phyloP scores from a whole-genome alignment of 2,888 invertebrate genomes.

The Panorpa germanica region DNA sequence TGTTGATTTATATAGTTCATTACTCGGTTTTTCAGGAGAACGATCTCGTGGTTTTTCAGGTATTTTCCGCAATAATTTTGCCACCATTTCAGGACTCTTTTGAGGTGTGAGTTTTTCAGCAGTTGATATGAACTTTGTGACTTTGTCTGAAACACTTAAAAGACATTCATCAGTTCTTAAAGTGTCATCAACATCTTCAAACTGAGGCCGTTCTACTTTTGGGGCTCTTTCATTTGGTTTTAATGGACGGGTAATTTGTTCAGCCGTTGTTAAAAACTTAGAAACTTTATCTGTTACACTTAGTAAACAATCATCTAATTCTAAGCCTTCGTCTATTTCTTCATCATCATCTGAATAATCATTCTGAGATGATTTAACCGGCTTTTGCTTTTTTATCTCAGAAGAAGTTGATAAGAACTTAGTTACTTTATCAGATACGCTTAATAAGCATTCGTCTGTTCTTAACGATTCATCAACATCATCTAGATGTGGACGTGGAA shows the following conservation, averaged over 20 bases:
- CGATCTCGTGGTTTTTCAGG: no score
- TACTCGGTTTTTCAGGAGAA: constrained; percentile 7
- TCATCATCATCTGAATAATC: constrained; percentile 12
- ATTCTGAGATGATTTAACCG: constrained; percentile 15
- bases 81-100: constrained; percentile 27
- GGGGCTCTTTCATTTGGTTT: constrained; percentile 19
- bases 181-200: constrained; percentile 34
- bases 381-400: constrained; percentile 23
- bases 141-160: constrained; percentile 43
- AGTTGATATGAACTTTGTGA: constrained; percentile 40
- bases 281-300: constrained; percentile 47
- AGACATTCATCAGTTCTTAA: constrained; percentile 37
- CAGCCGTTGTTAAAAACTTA: constrained; percentile 40
- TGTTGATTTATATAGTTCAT: constrained; percentile 15
- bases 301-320: constrained; percentile 34
- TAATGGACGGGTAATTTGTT: constrained; percentile 29
- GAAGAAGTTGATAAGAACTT: constrained; percentile 40
- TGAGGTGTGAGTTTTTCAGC: constrained; percentile 31
- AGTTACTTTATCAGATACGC: constrained; percentile 48
- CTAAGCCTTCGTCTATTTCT: constrained; percentile 14
- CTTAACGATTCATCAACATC: constrained; percentile 28
- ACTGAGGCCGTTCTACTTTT: constrained; percentile 29
- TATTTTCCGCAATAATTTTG: constrained; percentile 21
- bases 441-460: constrained; percentile 41
- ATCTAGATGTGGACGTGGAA: constrained; percentile 33